These are phyloP conservation scores for Apis dorsata DNA, from an alignment of 1,140 invertebrate species.

Conservation along the genomic window DNA sequence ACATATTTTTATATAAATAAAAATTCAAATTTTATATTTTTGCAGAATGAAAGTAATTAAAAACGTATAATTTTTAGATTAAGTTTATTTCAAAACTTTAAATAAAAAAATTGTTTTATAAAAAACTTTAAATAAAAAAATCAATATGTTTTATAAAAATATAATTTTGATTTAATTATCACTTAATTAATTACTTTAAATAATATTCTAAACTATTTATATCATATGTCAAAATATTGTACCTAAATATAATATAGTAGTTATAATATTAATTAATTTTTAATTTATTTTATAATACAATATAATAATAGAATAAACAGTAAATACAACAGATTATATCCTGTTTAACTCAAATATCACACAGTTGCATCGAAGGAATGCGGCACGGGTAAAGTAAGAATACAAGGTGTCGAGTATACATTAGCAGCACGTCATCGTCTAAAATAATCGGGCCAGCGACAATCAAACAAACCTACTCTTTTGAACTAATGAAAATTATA, in stretches of 20 bases:
- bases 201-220: neutral
- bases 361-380: conserved; percentile 50
- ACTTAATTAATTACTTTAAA: neutral
- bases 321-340: neutral
- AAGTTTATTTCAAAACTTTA: neutral
- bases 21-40: neutral
- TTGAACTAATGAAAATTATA: conserved; percentile 52
- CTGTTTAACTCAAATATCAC: conserved; percentile 25
- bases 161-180: neutral
- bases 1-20: neutral
- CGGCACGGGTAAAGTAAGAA: conserved; percentile 55
- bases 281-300: neutral
- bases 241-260: too few relatives aligned
- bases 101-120: neutral
- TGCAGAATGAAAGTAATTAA: neutral
- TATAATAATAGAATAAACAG: neutral
- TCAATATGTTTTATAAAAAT: neutral
- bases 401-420: conserved; percentile 58
- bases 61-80: neutral
- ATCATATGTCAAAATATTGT: neutral
- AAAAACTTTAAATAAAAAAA: neutral
- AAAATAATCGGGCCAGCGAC: conserved; percentile 71
- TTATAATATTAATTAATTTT: neutral
- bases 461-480: conserved; percentile 51
- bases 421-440: conserved; percentile 69